Percentiles rank a stretch among this genome's conserved stretches.
Conservation (phyloP, 2,113 vertebrate genomes). For the Poeciliopsis retropinna region DNA sequence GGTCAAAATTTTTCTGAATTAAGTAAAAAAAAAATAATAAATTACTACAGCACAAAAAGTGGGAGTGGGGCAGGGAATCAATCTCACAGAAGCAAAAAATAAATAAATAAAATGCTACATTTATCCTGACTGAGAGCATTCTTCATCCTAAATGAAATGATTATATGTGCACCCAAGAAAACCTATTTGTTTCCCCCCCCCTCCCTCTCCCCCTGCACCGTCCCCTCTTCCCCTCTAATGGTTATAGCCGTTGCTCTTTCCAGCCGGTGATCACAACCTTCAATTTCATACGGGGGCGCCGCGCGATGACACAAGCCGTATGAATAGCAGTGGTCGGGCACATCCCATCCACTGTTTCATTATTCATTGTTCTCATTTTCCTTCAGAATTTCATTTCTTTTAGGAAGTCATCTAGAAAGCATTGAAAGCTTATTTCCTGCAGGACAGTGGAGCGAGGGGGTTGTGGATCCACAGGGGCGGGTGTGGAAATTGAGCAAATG, state of each 20-base stretch:
- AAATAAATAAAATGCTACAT: constrained; percentile 24
- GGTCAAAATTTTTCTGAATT: constrained; percentile 39
- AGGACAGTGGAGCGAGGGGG: constrained; percentile 27
- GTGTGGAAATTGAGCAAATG: constrained; percentile 65
- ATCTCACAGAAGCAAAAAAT: constrained; percentile 31
- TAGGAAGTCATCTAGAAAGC: constrained; percentile 76
- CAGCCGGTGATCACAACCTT: constrained; percentile 69
- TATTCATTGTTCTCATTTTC: constrained; percentile 79
- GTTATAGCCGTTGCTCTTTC: constrained; percentile 48
- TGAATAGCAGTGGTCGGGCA: constrained; percentile 66
- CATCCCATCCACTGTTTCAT: constrained; percentile 69
- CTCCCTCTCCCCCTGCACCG: too few species aligned
- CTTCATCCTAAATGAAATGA: constrained; percentile 54
- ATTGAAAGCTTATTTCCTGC: constrained; percentile 73
- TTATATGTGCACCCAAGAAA: constrained; percentile 54
- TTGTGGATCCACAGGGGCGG: constrained; percentile 19
- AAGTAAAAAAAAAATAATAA: constrained; percentile 1
- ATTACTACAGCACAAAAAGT: constrained; percentile 8
- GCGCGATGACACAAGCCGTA: constrained; percentile 47
- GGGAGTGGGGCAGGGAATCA: constrained; percentile 27
- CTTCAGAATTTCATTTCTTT: constrained; percentile 70
- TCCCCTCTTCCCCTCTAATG: constrained; percentile 36
- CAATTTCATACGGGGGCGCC: constrained; percentile 69
- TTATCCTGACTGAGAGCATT: constrained; percentile 29
- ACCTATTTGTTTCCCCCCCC: constrained; percentile 56